These are phyloP conservation scores for Catamblyrhynchus diadema DNA, from an alignment of 2,797 vertebrate species.

Conservation along the genomic window DNA sequence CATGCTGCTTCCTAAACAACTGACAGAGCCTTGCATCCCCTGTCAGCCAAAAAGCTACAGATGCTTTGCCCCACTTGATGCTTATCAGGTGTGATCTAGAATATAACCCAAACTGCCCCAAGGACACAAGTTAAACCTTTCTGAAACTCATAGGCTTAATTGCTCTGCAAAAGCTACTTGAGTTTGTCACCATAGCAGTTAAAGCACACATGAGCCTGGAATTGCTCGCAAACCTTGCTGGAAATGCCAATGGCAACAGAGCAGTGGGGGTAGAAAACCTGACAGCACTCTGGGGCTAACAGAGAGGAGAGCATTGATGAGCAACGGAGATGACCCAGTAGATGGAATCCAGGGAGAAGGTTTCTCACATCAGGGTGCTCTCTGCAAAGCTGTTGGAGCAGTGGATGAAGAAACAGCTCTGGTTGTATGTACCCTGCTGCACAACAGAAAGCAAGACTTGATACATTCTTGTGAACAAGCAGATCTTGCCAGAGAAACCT, in stretches of 20 bases:
- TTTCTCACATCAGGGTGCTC: not conserved
- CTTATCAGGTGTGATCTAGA: not conserved
- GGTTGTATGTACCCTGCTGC: not conserved
- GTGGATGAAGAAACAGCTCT: not conserved
- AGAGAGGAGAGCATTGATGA: not conserved
- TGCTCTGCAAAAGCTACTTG: not conserved
- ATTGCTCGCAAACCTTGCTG: not conserved
- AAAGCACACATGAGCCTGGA: not conserved
- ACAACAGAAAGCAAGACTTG: not conserved
- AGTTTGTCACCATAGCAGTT: not conserved
- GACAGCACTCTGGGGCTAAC: not conserved
- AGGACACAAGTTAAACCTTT: not conserved
- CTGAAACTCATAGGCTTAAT: not conserved
- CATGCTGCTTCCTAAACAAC: not conserved
- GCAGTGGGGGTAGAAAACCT: not conserved
- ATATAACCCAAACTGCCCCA: not conserved
- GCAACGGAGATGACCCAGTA: not conserved
- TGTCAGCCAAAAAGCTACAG: not conserved
- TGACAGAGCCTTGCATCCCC: not conserved
- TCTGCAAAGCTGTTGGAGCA: accelerated
- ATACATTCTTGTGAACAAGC: not conserved
- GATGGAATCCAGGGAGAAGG: not conserved
- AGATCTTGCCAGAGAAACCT: constrained; percentile 14
- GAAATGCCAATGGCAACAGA: not conserved
- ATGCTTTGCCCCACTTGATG: not conserved